A percentile compares a stretch with the other conserved stretches of the same genome.
These are phyloP conservation scores for Aix galericulata DNA, from an alignment of 2,113 vertebrate species.

Conservation along the genomic window DNA sequence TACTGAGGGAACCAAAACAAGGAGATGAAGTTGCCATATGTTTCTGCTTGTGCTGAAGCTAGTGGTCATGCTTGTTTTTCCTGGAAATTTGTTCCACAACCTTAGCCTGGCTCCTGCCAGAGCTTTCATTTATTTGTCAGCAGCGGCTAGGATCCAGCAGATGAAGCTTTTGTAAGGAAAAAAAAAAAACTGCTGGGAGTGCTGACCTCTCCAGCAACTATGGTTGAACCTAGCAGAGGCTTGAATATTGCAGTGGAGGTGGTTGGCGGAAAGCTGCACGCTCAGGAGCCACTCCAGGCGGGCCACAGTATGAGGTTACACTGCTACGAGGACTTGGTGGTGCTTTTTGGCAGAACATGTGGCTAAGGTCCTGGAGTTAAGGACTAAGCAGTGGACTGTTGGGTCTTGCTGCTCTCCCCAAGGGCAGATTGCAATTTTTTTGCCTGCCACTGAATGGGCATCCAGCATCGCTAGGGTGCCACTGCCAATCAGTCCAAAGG, in stretches of 20 bases:
- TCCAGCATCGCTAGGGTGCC: accelerated
- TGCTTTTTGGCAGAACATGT: background rate
- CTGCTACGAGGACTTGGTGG: background rate
- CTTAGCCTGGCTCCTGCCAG: slow-evolving; percentile 16
- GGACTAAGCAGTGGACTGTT: background rate
- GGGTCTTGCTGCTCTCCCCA: background rate
- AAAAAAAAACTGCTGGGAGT: background rate
- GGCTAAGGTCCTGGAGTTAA: background rate
- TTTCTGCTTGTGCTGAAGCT: slow-evolving; percentile 40
- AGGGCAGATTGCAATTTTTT: background rate
- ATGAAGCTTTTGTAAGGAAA: slow-evolving; percentile 11
- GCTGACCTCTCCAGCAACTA: background rate
- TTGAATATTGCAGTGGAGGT: background rate
- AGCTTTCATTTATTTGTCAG: slow-evolving; percentile 37
- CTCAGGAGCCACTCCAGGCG: background rate
- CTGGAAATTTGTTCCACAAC: slow-evolving; percentile 50
- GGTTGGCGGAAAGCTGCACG: accelerated
- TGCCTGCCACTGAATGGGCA: background rate
- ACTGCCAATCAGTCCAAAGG: background rate
- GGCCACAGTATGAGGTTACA: background rate
- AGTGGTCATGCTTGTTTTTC: slow-evolving; percentile 38
- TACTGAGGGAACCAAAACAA: slow-evolving; percentile 9
- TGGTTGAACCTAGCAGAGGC: background rate
- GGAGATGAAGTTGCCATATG: slow-evolving; percentile 40
- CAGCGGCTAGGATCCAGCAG: background rate